A percentile compares a stretch with the other conserved stretches of the same genome.
These are phyloP conservation scores for Tenthredo scrophulariae DNA, from an alignment of 2,888 invertebrate species.

Conservation along the genomic window DNA sequence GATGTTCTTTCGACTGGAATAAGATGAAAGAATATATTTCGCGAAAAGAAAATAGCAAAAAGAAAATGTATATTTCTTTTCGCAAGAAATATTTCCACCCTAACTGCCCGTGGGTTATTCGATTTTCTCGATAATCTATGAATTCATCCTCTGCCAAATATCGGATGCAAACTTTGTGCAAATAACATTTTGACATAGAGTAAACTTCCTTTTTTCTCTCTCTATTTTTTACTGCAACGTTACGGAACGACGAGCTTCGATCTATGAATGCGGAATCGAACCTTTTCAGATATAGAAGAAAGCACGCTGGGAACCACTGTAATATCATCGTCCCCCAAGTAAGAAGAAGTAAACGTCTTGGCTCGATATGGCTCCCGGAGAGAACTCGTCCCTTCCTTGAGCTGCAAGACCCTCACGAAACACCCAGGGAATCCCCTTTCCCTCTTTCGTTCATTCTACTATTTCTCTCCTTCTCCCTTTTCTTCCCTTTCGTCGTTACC, in stretches of 20 bases:
- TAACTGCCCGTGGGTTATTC: background rate
- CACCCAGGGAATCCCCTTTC: slow-evolving; percentile 51
- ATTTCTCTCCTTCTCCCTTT: background rate
- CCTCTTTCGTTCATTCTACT: slow-evolving; percentile 9
- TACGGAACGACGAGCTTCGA: background rate
- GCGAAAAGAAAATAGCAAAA: background rate
- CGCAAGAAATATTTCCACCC: slow-evolving; percentile 57
- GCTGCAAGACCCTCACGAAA: slow-evolving; percentile 47
- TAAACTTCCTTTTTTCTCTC: background rate
- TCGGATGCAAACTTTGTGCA: background rate
- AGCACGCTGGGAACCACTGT: slow-evolving; percentile 50
- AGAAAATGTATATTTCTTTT: slow-evolving; percentile 29
- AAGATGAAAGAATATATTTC: slow-evolving; percentile 64
- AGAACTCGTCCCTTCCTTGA: slow-evolving; percentile 51
- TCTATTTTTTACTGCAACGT: background rate
- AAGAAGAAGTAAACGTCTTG: slow-evolving; percentile 57
- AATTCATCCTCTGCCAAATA: background rate
- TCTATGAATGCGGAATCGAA: slow-evolving; percentile 1
- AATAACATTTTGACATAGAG: background rate
- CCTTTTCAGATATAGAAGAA: background rate
- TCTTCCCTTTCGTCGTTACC: slow-evolving; percentile 26
- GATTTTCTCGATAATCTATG: background rate
- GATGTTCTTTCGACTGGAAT: slow-evolving; percentile 69
- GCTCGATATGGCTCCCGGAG: slow-evolving; percentile 56
- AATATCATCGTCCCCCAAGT: slow-evolving; percentile 54